phyloP scores from a whole-genome alignment of 2,797 vertebrate genomes.

The Nyctalus aviator region DNA sequence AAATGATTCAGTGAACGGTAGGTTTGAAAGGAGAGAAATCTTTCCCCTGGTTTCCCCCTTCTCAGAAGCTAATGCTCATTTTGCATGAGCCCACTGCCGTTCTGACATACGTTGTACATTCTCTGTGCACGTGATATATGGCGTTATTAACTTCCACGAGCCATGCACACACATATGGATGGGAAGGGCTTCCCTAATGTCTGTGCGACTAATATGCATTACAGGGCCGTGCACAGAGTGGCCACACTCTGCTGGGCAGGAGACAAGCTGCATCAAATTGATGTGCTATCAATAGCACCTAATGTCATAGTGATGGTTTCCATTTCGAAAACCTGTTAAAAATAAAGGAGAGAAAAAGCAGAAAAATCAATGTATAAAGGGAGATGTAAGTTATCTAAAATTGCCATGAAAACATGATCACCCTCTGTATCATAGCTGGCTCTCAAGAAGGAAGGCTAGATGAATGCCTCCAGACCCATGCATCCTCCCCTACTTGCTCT shows the following conservation, averaged over 20 bases:
- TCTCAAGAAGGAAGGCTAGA: conserved; percentile 19
- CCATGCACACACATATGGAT: conserved; percentile 78
- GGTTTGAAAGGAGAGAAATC: conserved; percentile 66
- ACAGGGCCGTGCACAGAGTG: conserved; percentile 68
- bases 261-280: conserved; percentile 44
- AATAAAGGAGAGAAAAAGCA: conserved; percentile 60
- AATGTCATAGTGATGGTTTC: conserved; percentile 61
- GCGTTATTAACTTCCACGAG: conserved; percentile 75
- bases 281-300: conserved; percentile 70
- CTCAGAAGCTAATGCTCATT: conserved; percentile 51
- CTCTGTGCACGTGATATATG: conserved; percentile 69
- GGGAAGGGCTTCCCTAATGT: conserved; percentile 73
- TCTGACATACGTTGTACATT: conserved; percentile 66
- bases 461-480: not conserved
- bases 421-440: not conserved
- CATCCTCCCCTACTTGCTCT: not conserved
- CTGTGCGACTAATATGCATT: conserved; percentile 67
- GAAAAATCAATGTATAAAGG: conserved; percentile 63
- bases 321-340: conserved; percentile 73
- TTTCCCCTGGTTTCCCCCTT: conserved; percentile 67
- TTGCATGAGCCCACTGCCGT: conserved; percentile 67
- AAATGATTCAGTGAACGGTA: conserved; percentile 55
- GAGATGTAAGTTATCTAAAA: conserved; percentile 45
- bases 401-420: conserved; percentile 31
- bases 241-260: conserved; percentile 76